Evolutionary conservation across 35 echinoderm and acorn worm genomes (phyloP).

Genomic region (Diadema setosum): DNA sequence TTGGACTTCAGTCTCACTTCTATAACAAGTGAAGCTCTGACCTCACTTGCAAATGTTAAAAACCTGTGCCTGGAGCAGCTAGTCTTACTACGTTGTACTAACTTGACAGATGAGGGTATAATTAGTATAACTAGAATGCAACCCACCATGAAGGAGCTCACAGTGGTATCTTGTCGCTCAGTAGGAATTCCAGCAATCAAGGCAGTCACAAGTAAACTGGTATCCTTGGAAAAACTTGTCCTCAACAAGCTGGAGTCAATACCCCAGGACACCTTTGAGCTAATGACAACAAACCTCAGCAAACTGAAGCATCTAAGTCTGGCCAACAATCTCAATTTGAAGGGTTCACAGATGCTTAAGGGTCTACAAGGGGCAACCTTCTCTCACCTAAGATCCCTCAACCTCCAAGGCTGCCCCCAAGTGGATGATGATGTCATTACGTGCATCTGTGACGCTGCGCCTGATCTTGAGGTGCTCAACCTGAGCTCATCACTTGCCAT

Average conservation of each 20-base stretch:
- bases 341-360: conserved; percentile 13
- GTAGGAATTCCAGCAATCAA: conserved; percentile 21
- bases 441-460: conserved; percentile 1
- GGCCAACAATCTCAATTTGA: conserved; percentile 35
- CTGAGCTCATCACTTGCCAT: conserved; percentile 74
- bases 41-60: conserved; percentile 37
- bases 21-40: conserved; percentile 40
- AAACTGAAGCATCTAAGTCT: conserved; percentile 20
- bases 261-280: neutral
- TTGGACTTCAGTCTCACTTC: conserved; percentile 68
- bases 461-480: conserved; percentile 37
- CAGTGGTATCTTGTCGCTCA: conserved; percentile 8
- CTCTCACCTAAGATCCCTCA: conserved; percentile 18
- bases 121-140: conserved; percentile 28
- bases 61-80: conserved; percentile 51
- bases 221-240: conserved; percentile 33
- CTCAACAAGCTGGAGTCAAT: conserved; percentile 40
- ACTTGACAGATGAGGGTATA: conserved; percentile 63
- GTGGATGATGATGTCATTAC: conserved; percentile 68
- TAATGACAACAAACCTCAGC: conserved; percentile 15
- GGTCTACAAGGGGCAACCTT: conserved; percentile 29
- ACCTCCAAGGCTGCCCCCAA: conserved; percentile 46
- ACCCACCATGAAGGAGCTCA: conserved; percentile 17
- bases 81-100: conserved; percentile 51
- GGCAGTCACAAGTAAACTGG: conserved; percentile 42